Base-by-base conservation (phyloP, 2,888 invertebrate species). In the Hybos culiciformis region DNA sequence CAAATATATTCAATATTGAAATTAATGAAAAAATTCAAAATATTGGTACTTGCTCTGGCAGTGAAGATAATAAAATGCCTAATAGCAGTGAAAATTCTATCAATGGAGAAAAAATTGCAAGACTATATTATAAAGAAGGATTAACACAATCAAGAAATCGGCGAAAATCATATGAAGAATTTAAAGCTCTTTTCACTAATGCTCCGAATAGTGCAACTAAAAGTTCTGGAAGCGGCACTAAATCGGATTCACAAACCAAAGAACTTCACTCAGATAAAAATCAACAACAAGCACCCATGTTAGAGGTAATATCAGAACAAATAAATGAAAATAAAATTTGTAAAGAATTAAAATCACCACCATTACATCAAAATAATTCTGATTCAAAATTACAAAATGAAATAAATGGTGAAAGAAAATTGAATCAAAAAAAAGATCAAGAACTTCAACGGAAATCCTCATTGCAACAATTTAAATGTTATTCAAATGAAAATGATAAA, bases 141-240 rank as follows among this genome's bases (percentile, higher is more conserved):
- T 48, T 67, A 43, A 62, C 62, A 36, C 67, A 66, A 48, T 67
- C 67, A 12, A 56, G 65, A 14, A 67, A 66, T 49, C 61, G 67
- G 6, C 60, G 67, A 45, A 67, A 66, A 47, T 67, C 67, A 23
- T 67, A 67, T 47, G 67, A 67, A 46, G 67, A 67, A 52, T 67
- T 67, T 47, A 67, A 67, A 50, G 63, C 64, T 18, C 57, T 64
- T 50, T 66, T 66, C 52, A 49, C 50, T 20, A 40, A 37, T 34
- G 48, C 48, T n/a, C 9, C 39, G 12, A 11, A 32, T 18, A 31
- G 43, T 5, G 26, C 34, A 11, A 36, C 26, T 14, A 17, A 41
- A 9, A 19, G 20, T 14, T 18, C 51, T 53, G 1, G 42, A 45
- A 11, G 36, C 42, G 7, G 36, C 42, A 11, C 34, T 9, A 17